Conservation (phyloP, 2,113 vertebrate species). For the Bos indicus region DNA sequence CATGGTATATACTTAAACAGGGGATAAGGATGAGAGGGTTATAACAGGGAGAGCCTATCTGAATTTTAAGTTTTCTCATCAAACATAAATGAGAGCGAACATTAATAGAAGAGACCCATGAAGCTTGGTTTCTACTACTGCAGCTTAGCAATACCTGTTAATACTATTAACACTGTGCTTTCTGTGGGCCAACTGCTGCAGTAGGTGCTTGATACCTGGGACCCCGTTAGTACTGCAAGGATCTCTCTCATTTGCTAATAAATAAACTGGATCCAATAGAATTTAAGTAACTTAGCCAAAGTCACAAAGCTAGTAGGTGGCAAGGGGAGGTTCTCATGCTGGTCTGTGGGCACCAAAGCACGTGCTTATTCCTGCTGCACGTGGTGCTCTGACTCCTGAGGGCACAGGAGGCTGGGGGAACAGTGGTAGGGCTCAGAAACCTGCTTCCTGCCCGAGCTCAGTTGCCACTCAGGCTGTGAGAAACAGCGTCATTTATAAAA, state of each 20-base stretch:
- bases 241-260: not conserved
- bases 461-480: accelerated
- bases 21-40: not conserved
- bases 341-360: no score
- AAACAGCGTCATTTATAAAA: not conserved
- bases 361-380: accelerated
- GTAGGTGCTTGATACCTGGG: accelerated
- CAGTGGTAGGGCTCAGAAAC: not conserved
- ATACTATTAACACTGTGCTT: not conserved
- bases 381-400: accelerated
- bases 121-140: not conserved
- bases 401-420: accelerated
- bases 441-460: not conserved
- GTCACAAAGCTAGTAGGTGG: not conserved
- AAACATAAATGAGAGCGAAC: not conserved
- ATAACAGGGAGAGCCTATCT: not conserved
- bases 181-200: accelerated
- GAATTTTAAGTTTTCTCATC: not conserved
- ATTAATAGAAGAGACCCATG: not conserved
- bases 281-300: not conserved
- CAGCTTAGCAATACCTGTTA: not conserved
- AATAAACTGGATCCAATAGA: not conserved
- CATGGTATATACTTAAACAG: conserved; percentile 10
- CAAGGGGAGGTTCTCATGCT: not conserved
- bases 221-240: accelerated